Evolutionary conservation across 1,140 invertebrate species (phyloP), one percentile per base, ranked within the genome.

Genomic region (Scaptomyza graminum): DNA sequence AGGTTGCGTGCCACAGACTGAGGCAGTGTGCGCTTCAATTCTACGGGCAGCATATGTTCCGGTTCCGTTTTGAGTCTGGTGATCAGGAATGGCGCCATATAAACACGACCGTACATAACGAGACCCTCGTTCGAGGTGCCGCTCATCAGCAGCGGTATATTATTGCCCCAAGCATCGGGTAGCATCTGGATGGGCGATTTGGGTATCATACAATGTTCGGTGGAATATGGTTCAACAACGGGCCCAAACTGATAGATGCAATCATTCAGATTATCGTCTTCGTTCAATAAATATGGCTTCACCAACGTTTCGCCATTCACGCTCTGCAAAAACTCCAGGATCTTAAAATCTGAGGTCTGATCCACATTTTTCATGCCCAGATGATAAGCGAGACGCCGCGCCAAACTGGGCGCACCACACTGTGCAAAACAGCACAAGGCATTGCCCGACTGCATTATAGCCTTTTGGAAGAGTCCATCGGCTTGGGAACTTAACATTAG

Each of bases 401-500:
- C 56, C n/a, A 90, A 43, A 22, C 79, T 70, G 8, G 70, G 44
- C 1, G 81, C 37, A 0, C 61, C 43, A 7, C 72, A 82, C 0
- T 74, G 51, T 1, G 93, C 93, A 93, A 93, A 94, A 4, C 92
- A 92, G 18, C 93, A 89, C 5, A 93, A 73, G 13, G 92, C 89
- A 6, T 90, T 92, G 3, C 93, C 93, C 71, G 93, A 94, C 76
- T 93, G 92, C 46, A 93, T 50, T 16, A 93, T 93, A 11, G 91
- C 93, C 83, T 91, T 93, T 5, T 93, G 91, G 44, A 94, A 90
- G 8, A 93, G 79, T 16, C 92, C 92, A 54, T 92, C 70, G 0
- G 93, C 91, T 34, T 76, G 77, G 12, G 92, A 75, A 73, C 95
- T 95, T 6, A 93, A 77, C 66, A 94, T 93, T 11, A 94, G 44